phyloP scores from a whole-genome alignment of 2,113 vertebrate species.

The Mustelus asterias region DNA sequence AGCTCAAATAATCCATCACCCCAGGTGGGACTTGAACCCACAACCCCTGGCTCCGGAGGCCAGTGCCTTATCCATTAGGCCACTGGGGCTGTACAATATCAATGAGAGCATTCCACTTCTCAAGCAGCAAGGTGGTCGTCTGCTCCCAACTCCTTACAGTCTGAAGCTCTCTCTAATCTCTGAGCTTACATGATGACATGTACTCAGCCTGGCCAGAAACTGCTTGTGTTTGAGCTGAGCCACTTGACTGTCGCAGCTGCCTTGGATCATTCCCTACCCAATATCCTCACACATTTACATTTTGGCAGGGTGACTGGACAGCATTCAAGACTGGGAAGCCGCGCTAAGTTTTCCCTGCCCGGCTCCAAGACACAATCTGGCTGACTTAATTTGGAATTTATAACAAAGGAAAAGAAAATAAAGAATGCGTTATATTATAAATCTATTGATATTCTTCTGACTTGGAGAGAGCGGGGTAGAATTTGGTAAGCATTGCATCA shows the following conservation, averaged over 20 bases:
- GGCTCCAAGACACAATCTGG: neutral
- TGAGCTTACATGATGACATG: neutral
- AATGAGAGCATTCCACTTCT: neutral
- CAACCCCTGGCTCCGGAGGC: conserved; percentile 20
- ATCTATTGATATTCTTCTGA: neutral
- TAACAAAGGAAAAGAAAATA: neutral
- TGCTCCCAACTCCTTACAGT: neutral
- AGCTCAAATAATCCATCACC: neutral
- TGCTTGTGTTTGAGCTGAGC: neutral
- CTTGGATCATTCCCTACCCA: neutral
- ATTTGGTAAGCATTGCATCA: neutral
- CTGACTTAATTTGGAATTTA: neutral
- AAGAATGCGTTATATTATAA: neutral
- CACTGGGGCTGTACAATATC: neutral
- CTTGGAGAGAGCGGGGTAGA: neutral
- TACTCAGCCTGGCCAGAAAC: neutral
- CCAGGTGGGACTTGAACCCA: neutral
- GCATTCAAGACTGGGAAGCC: neutral
- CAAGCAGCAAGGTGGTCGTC: neutral
- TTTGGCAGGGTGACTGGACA: neutral
- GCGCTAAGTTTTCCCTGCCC: neutral
- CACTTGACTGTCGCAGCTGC: neutral
- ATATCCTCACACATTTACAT: neutral
- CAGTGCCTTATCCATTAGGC: conserved; percentile 19
- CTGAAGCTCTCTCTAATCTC: neutral